These are phyloP conservation scores for Mungos mungo DNA, from an alignment of 2,113 vertebrate genomes.

Conservation along the genomic window DNA sequence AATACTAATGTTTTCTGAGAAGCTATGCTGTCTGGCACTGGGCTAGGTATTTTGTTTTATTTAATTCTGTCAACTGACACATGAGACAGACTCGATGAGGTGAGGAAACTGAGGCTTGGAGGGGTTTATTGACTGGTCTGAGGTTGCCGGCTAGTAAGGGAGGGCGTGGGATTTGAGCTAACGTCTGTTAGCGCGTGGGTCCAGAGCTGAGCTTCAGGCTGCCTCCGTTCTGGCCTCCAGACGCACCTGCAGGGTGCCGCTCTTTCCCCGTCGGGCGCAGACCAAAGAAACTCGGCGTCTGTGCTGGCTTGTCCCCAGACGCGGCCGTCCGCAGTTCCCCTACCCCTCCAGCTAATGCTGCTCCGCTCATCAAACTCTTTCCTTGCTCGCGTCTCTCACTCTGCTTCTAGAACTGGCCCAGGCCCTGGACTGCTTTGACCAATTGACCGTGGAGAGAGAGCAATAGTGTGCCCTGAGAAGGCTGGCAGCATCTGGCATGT, in stretches of 20 bases:
- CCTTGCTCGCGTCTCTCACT: neutral
- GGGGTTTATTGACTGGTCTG: neutral
- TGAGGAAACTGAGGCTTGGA: neutral
- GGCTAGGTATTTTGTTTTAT: neutral
- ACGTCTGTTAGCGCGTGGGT: neutral
- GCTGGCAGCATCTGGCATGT: too few relatives aligned
- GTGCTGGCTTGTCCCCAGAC: neutral
- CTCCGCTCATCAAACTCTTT: neutral
- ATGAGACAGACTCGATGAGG: neutral
- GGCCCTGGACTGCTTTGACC: neutral
- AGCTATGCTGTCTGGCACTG: neutral
- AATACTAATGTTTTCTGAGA: neutral
- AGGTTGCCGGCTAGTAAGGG: neutral
- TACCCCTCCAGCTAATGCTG: accelerated
- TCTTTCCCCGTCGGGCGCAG: neutral
- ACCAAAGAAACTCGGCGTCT: neutral
- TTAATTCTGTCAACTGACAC: neutral
- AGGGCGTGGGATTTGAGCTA: neutral
- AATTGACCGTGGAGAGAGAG: too few relatives aligned
- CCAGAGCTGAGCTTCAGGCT: neutral
- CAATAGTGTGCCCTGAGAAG: neutral
- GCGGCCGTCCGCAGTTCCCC: neutral
- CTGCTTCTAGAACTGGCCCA: neutral
- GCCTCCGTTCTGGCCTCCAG: neutral
- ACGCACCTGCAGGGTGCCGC: neutral